Base-by-base conservation (phyloP, 2,888 invertebrate species). In the Oxytorus armatus region DNA sequence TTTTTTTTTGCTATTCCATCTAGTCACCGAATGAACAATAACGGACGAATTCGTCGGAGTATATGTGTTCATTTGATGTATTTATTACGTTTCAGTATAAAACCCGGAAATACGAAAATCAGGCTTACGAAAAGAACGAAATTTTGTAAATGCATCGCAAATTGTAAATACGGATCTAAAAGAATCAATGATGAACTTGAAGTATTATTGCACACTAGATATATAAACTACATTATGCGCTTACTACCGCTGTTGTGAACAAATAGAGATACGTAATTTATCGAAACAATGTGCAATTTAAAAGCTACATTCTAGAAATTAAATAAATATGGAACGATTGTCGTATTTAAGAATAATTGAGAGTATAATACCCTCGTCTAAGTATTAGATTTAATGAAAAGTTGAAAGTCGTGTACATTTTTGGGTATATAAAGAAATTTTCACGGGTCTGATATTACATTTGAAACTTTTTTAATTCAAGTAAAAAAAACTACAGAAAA, bases 1-100 rank as follows among this genome's bases (percentile, higher is more conserved):
- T 66, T 69, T 25, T 18, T 29, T 42, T 49, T 33, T 57, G 33
- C 16, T 3, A 16, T 11, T 77, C 57, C 33, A 74, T 36, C 81
- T 81, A 81, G 81, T 81, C 81, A 77, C 44, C 57, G 23, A 55
- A 76, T 36, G 59, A 68, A 61, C 66, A 59, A 61, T 53, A 33
- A n/a, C 29, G 23, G 29, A 16, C 44, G 25, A n/a, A 68, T 42
- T 51, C 33, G n/a, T 44, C 70, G 75, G 72, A n/a, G 75, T 72
- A 65, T n/a, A 81, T 53, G 66, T 65, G 61, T 33, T 77, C 59
- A 80, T 66, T 72, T 77, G 77, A 77, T 66, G 49, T 68, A 68
- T 63, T 55, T 77, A 42, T 57, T 69, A 33, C 42, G 1, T 49
- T 49, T 7, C 18, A 49, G 10, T 16, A 36, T 33, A 1, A 47